Evolutionary conservation across 2,113 vertebrate genomes (phyloP), one percentile per base, ranked within the genome.

Genomic region (Mus musculus): DNA sequence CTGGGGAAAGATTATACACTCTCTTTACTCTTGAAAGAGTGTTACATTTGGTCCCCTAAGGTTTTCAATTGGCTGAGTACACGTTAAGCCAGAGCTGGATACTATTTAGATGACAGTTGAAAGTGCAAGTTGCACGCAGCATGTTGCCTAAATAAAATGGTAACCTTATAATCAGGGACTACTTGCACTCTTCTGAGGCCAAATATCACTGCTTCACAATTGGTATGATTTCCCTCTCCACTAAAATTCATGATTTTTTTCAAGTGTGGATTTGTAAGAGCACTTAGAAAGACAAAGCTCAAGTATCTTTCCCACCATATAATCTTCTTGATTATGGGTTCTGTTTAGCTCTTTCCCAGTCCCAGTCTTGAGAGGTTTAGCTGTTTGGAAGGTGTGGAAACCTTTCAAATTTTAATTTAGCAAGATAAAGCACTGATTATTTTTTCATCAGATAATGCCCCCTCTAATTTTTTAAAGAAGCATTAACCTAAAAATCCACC

Each of bases 71-170:
- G 88, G 24, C 24, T 95, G n/a, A 87, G 88, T 95, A 96, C 49
- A 97, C 93, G 92, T 84, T 88, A 46, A 5, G 0, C 90, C 49
- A 52, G 95, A 80, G 80, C 0, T 87, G 46, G 95, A 90, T 89
- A 36, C 19, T 95, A 87, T 95, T 98, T 96, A 98, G 97, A 75
- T 97, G 90, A 71, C 67, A 96, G 96, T 88, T 96, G 13, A 95
- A 76, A 95, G 94, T 82, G 73, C 22, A 88, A 95, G 95, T 95
- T 36, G 73, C 0, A 81, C 96, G 33, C 52, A 93, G 71, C 46
- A 89, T 77, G 94, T 95, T 76, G 63, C 82, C 90, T 97, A 95
- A 96, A 89, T 95, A 97, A 96, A 96, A 92, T 80, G 91, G 26
- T 61, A 78, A 75, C 12, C 42, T 97, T 89, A 87, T 89, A 95